Percentiles rank a stretch among this genome's conserved stretches.
These are phyloP conservation scores for Rosalia funebris DNA, from an alignment of 2,888 invertebrate species.

Conservation along the genomic window DNA sequence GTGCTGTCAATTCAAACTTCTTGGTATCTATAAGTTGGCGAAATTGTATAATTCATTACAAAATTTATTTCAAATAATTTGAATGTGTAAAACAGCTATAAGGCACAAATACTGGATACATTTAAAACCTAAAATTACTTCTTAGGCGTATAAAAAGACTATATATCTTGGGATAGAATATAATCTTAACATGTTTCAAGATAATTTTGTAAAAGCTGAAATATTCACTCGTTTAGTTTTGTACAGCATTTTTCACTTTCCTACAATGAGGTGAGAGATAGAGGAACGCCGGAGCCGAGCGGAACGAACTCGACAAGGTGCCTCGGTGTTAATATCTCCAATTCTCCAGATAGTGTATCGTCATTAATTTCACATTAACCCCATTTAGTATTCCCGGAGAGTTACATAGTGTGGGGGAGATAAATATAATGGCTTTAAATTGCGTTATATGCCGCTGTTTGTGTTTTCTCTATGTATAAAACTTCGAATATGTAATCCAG, in stretches of 20 bases:
- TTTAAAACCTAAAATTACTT: too few relatives aligned
- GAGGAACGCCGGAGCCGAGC: too few relatives aligned
- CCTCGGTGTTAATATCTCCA: slow-evolving; percentile 18
- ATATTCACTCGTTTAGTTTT: not conserved
- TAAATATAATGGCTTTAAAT: slow-evolving; percentile 21
- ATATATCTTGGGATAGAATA: too few relatives aligned
- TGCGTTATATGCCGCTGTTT: not conserved
- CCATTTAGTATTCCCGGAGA: slow-evolving; percentile 14
- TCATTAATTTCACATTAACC: slow-evolving; percentile 26
- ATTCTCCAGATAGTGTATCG: slow-evolving; percentile 22
- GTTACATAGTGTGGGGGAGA: slow-evolving; percentile 12
- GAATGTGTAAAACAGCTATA: too few relatives aligned
- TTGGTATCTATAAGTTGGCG: too few relatives aligned
- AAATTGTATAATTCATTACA: too few relatives aligned
- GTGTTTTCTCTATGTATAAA: not conserved
- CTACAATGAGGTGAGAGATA: not conserved
- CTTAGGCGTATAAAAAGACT: too few relatives aligned
- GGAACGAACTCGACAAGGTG: not conserved
- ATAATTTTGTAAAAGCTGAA: not conserved
- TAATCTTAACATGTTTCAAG: too few relatives aligned
- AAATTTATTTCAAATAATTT: too few relatives aligned
- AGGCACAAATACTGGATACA: too few relatives aligned
- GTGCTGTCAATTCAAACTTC: too few relatives aligned
- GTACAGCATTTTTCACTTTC: not conserved
- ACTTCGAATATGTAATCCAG: not conserved